phyloP scores from a whole-genome alignment of 2,888 invertebrate genomes.

The Plemyria rubiginata region DNA sequence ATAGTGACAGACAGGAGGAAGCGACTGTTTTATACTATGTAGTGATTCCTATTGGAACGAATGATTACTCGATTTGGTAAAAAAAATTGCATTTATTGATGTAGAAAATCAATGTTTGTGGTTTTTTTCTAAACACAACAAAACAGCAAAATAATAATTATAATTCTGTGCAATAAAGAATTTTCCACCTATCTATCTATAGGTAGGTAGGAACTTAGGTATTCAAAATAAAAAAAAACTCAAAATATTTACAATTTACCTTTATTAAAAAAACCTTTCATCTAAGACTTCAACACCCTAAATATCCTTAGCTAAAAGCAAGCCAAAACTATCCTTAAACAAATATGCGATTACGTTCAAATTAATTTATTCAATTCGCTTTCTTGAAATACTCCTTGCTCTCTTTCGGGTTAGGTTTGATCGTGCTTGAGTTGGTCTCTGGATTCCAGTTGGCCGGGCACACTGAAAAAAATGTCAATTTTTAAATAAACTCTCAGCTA shows the following conservation, averaged over 20 bases:
- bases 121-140: too few species aligned
- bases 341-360: constrained; percentile 10
- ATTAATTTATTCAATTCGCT: constrained; percentile 54
- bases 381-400: constrained; percentile 95
- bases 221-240: background rate
- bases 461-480: constrained; percentile 85
- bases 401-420: constrained; percentile 94
- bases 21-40: too few species aligned
- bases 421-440: constrained; percentile 91
- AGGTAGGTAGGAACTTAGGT: too few species aligned
- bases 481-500: too few species aligned
- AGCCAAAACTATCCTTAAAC: constrained; percentile 20
- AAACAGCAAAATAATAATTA: too few species aligned
- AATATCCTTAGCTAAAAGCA: constrained; percentile 7
- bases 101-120: too few species aligned
- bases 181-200: too few species aligned
- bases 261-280: background rate
- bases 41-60: too few species aligned
- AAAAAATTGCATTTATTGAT: too few species aligned
- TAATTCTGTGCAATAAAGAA: too few species aligned
- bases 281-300: background rate
- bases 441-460: constrained; percentile 98
- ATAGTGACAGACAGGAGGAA: too few species aligned
- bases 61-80: too few species aligned
- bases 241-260: background rate